Evolutionary conservation across 2,113 vertebrate genomes (phyloP).

Genomic region (Mormyrus lacerda): DNA sequence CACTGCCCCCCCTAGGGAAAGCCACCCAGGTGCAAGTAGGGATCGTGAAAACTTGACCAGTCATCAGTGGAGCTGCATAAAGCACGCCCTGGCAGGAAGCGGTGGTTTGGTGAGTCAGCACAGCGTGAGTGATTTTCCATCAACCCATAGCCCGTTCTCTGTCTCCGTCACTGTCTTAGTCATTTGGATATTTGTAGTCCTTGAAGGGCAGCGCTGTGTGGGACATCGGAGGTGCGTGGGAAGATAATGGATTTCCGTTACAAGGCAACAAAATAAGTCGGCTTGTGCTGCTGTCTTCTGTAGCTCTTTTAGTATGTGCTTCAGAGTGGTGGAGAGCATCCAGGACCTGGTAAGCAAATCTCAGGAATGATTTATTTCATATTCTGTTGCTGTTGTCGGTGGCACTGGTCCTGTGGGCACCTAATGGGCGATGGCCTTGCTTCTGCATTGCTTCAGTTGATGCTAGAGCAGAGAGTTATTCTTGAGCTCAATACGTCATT

Average conservation of each 20-base stretch:
- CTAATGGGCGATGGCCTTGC: too few species aligned
- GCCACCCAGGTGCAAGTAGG: constrained; percentile 33
- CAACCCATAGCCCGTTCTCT: constrained; percentile 43
- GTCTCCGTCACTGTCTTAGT: constrained; percentile 36
- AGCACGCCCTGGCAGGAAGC: constrained; percentile 64
- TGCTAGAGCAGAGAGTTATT: not conserved
- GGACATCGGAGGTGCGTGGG: constrained; percentile 33
- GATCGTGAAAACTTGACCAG: constrained; percentile 66
- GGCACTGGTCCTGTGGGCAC: not conserved
- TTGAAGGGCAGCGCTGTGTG: constrained; percentile 27
- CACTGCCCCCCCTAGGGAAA: constrained; percentile 39
- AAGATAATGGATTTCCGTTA: constrained; percentile 28
- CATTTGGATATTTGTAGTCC: constrained; percentile 44
- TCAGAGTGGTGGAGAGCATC: not conserved
- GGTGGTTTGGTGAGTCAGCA: constrained; percentile 58
- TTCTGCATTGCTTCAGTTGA: not conserved
- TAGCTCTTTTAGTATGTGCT: not conserved
- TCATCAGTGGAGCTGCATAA: constrained; percentile 60
- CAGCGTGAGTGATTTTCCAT: constrained; percentile 50
- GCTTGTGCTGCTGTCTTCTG: constrained; percentile 10
- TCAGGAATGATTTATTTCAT: not conserved
- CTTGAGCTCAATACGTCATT: not conserved
- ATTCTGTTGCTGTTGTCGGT: not conserved
- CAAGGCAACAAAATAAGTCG: constrained; percentile 23
- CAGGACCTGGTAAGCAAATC: constrained; percentile 11